Evolutionary conservation across 2,113 vertebrate species (phyloP).

Genomic region (Osmerus mordax): DNA sequence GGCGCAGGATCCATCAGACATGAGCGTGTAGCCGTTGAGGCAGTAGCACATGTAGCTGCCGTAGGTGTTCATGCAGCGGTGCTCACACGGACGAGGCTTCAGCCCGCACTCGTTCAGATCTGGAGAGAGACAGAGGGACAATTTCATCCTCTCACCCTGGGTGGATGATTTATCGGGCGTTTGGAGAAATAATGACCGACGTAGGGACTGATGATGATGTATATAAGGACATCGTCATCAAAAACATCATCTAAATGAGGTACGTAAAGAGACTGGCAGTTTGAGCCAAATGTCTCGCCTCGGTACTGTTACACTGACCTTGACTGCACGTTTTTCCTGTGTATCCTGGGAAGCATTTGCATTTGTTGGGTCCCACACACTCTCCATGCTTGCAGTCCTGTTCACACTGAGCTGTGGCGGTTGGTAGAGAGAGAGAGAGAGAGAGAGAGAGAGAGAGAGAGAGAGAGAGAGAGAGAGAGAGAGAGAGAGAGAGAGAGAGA

Average conservation of each 20-base stretch:
- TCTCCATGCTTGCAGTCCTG: conserved; percentile 90
- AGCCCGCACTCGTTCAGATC: conserved; percentile 92
- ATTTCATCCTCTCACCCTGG: not conserved
- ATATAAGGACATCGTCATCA: not conserved
- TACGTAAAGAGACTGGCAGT: not conserved
- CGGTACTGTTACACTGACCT: conserved; percentile 71
- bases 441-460: conserved; percentile 15
- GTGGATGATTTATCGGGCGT: too few relatives aligned
- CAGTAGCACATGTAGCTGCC: conserved; percentile 96
- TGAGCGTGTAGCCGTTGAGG: conserved; percentile 77
- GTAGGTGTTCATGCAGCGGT: conserved; percentile 91
- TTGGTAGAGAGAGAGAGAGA: not conserved
- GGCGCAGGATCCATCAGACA: conserved; percentile 81
- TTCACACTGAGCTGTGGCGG: conserved; percentile 81
- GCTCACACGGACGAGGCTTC: conserved; percentile 87
- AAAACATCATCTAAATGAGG: too few relatives aligned
- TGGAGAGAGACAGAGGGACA: conserved; percentile 52
- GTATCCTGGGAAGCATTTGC: conserved; percentile 91
- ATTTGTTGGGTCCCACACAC: conserved; percentile 88
- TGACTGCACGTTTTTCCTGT: conserved; percentile 89
- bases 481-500: too few relatives aligned
- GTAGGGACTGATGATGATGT: not conserved
- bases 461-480: not conserved
- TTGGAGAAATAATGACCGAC: not conserved
- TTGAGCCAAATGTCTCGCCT: conserved; percentile 28